These are phyloP conservation scores for Sebastes matsubarae DNA, from an alignment of 2,797 vertebrate genomes.

Conservation along the genomic window DNA sequence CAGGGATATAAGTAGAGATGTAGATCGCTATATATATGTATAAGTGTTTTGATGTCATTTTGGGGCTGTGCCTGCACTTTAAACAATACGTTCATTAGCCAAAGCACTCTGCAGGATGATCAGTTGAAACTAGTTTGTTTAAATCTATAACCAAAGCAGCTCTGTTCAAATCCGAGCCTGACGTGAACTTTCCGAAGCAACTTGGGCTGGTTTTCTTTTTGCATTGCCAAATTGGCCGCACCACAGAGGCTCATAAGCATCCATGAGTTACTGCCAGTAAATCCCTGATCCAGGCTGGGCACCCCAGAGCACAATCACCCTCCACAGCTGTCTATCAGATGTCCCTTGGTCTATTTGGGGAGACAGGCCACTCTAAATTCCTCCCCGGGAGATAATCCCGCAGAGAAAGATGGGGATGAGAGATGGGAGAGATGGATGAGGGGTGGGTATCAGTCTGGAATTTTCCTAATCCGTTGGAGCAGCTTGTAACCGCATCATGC, in stretches of 20 bases:
- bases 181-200: conserved; percentile 42
- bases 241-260: conserved; percentile 51
- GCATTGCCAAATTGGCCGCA: conserved; percentile 51
- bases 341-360: conserved; percentile 77
- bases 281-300: conserved; percentile 57
- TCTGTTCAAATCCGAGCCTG: conserved; percentile 17
- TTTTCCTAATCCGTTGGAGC: conserved; percentile 65
- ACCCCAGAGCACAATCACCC: conserved; percentile 51
- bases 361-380: conserved; percentile 76
- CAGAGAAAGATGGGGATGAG: conserved; percentile 70
- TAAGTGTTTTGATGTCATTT: neutral
- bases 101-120: neutral
- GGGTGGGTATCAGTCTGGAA: conserved; percentile 67
- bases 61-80: neutral
- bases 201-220: neutral
- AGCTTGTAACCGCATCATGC: conserved; percentile 31
- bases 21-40: neutral
- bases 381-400: conserved; percentile 73
- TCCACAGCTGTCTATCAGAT: conserved; percentile 75
- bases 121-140: neutral
- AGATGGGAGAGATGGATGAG: conserved; percentile 36
- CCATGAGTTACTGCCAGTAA: conserved; percentile 43
- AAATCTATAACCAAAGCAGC: neutral
- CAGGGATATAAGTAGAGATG: neutral
- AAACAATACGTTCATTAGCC: neutral